Evolutionary conservation across 2,888 invertebrate species (phyloP), one percentile per base, ranked within the genome.

Genomic region (Caenorhabditis japonica): DNA sequence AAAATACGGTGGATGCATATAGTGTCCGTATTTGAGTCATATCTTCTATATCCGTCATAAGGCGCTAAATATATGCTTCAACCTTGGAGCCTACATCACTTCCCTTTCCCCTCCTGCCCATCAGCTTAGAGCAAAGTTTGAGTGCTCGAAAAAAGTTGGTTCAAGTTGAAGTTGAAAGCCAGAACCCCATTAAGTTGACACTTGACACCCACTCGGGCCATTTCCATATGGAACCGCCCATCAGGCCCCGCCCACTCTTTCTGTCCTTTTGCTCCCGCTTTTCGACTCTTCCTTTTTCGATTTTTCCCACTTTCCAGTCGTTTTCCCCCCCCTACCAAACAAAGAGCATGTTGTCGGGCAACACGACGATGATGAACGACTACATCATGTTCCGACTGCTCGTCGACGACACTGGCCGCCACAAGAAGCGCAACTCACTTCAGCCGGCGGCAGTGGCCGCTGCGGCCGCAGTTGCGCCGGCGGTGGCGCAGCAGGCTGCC

Each of bases 301-400:
- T 30, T 30, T 5, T 10, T 30, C 30, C 30, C 30, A 64, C 53
- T 46, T 21, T 55, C 15, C 19, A 55, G 38, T 52, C 25, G 15
- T 27, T 39, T 36, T 33, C 23, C 23, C 13, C 23, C 49, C 47
- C 36, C 46, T 49, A 64, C 47, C 49, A 53, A n/a, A n/a, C n/a
- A n/a, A n/a, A n/a, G n/a, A n/a, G n/a, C 68, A 53, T 79, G 79
- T 56, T 77, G 56, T 71, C 73, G 46, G 71, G 75, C 49, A 76
- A 77, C 60, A 77, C 75, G 55, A 69, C 70, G 13, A 75, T 80
- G 61, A 76, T 83, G 52, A 81, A 81, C 62, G 83, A 83, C 64
- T 83, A 83, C 59, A 73, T 83, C 39, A 81, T 83, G 81, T 83
- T 83, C 72, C 83, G 83, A 27, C 71, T 83, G 30, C 74, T 83